A percentile compares a stretch with the other conserved stretches of the same genome.
Evolutionary conservation across 2,797 vertebrate genomes (phyloP).

Genomic region (Acanthis flammea): DNA sequence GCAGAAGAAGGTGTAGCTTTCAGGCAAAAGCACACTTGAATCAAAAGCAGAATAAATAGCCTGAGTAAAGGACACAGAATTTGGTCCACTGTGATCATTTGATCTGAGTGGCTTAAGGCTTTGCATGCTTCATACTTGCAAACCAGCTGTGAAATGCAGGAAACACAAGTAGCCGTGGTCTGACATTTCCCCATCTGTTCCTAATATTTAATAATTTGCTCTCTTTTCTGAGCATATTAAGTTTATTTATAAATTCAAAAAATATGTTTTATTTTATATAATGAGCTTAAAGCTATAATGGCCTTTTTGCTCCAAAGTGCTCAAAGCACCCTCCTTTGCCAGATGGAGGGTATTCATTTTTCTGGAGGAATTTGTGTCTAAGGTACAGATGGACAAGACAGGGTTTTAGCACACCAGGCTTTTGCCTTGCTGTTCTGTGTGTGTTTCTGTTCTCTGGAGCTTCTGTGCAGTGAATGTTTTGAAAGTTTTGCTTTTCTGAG

Average conservation of each 20-base stretch:
- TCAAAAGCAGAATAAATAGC: constrained; percentile 36
- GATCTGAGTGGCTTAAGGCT: constrained; percentile 32
- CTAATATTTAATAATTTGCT: constrained; percentile 48
- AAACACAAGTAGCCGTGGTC: constrained; percentile 17
- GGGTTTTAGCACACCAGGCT: neutral
- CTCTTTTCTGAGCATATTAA: constrained; percentile 33
- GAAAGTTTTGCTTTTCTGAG: neutral
- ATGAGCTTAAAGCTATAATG: constrained; percentile 29
- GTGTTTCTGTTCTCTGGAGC: neutral
- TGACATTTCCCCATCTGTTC: constrained; percentile 48
- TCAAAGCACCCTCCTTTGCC: neutral
- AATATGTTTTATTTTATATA: constrained; percentile 48
- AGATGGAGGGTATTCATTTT: constrained; percentile 18
- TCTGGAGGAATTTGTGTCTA: neutral
- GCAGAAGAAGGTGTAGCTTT: constrained; percentile 32
- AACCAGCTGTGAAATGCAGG: constrained; percentile 51
- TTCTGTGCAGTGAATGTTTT: neutral
- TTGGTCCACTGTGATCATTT: constrained; percentile 31
- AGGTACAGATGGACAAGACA: neutral
- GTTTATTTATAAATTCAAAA: constrained; percentile 51
- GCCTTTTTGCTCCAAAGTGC: constrained; percentile 8
- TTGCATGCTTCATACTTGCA: neutral
- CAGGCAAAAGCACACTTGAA: constrained; percentile 17
- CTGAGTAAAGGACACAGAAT: neutral
- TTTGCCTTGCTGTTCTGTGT: neutral